These are phyloP conservation scores for Elanus axillaris DNA, from an alignment of 2,113 vertebrate species.

Conservation along the genomic window DNA sequence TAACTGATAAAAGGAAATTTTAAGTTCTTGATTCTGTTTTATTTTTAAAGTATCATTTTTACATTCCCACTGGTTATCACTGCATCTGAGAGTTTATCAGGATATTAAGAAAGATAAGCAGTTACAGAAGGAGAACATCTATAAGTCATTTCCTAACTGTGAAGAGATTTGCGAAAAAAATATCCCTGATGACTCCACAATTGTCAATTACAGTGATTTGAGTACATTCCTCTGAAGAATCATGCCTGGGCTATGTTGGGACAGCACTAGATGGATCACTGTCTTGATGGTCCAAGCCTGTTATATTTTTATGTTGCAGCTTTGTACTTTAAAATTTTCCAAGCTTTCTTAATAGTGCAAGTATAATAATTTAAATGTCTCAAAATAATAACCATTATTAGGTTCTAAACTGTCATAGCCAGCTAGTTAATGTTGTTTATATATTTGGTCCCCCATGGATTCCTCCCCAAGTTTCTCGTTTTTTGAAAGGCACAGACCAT, in stretches of 20 bases:
- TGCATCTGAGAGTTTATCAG: background rate
- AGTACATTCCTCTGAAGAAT: background rate
- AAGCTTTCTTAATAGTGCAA: background rate
- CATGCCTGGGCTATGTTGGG: fast-evolving
- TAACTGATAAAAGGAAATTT: background rate
- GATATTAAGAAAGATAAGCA: background rate
- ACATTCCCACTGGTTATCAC: background rate
- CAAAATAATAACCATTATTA: background rate
- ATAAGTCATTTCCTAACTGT: background rate
- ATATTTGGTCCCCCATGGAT: background rate
- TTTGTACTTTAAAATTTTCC: background rate
- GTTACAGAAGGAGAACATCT: background rate
- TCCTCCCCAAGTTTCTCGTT: background rate
- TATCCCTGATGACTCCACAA: background rate
- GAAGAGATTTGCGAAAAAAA: background rate
- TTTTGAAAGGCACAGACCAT: background rate
- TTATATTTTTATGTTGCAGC: background rate
- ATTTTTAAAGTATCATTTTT: background rate
- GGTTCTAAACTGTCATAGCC: background rate
- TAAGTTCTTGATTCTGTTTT: background rate
- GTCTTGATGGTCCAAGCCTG: background rate
- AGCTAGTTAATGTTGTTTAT: background rate
- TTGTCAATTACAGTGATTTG: background rate
- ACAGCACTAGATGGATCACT: background rate
- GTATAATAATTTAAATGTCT: background rate